Evolutionary conservation across 1,140 invertebrate genomes (phyloP).

Genomic region (Eriosoma lanigerum): DNA sequence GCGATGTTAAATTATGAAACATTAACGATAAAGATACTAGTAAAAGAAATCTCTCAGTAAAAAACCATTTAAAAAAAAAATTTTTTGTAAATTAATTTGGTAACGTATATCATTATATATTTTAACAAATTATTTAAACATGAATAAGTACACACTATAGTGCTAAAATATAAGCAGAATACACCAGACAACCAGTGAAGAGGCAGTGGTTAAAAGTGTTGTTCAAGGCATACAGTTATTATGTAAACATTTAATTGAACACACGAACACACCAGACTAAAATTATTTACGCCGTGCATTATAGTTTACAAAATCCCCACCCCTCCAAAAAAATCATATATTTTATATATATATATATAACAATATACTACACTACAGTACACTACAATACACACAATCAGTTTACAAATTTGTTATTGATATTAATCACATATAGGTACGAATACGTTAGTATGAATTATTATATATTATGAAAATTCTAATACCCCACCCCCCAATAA

Average conservation of each 20-base stretch:
- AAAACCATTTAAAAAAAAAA: neutral
- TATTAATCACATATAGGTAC: slow-evolving; percentile 46
- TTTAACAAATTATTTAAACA: slow-evolving; percentile 39
- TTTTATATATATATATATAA: neutral
- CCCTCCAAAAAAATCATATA: too few relatives aligned
- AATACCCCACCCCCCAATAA: slow-evolving; percentile 15
- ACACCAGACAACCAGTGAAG: slow-evolving; percentile 18
- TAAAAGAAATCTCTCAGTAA: slow-evolving; percentile 21
- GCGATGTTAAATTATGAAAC: slow-evolving; percentile 1
- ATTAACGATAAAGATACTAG: slow-evolving; percentile 25
- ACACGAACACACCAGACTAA: slow-evolving; percentile 40
- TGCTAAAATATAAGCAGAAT: slow-evolving; percentile 45
- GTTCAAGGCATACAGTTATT: slow-evolving; percentile 14
- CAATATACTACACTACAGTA: neutral
- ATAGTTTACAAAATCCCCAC: neutral
- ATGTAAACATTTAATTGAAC: slow-evolving; percentile 31
- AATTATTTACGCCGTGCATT: slow-evolving; percentile 31
- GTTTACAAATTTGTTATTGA: slow-evolving; percentile 36
- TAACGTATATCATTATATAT: slow-evolving; percentile 41
- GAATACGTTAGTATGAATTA: slow-evolving; percentile 37
- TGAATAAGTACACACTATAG: slow-evolving; percentile 40
- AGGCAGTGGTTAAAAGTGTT: slow-evolving; percentile 45
- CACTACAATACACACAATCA: slow-evolving; percentile 15
- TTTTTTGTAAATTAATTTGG: slow-evolving; percentile 15
- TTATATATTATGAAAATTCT: slow-evolving; percentile 24